Evolutionary conservation across 2,113 vertebrate genomes (phyloP), one percentile per base, ranked within the genome.

Genomic region (Ptychochromis oligacanthus): DNA sequence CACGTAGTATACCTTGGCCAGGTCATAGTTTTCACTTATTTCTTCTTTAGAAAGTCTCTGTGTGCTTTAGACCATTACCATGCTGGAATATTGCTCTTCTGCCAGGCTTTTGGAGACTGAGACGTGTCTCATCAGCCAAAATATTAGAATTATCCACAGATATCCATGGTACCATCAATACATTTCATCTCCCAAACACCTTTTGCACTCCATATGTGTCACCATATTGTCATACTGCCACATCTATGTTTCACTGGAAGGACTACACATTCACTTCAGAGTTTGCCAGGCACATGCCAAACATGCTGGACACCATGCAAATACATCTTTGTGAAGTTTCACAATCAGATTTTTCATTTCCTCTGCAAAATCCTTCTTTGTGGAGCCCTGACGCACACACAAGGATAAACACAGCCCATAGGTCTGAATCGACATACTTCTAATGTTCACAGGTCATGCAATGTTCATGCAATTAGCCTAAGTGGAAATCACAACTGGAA

Each of bases 161-260:
- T 24, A 77, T 58, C 49, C 2, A 43, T 3, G 7, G 38, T 31
- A 24, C 36, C 38, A 60, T 77, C 38, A 72, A 52, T 54, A 54
- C 54, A 72, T 72, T 54, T 72, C 17, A 72, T 72, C 67, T 72
- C 17, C 11, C 46, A 13, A 72, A 72, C 43, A 72, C 67, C 46
- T 72, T 72, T 72, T 72, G 67, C 67, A 34, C 67, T 72, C 46
- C 22, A 77, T 77, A 40, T 49, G 58, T n/a, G 18, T 77, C 64
- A 17, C 55, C n/a, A 26, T 61, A 61, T 28, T 12, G 59, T 38
- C n/a, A 62, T 38, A 55, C 58, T 64, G 14, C 74, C 58, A 75
- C 58, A 36, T 60, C 49, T 17, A 20, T 22, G 22, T 70, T 64
- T 75, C 36, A 40, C 28, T 56, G 10, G 15, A 15, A 31, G 2